Base-by-base conservation (phyloP, 1,140 invertebrate genomes). In the Pogonomyrmex barbatus region DNA sequence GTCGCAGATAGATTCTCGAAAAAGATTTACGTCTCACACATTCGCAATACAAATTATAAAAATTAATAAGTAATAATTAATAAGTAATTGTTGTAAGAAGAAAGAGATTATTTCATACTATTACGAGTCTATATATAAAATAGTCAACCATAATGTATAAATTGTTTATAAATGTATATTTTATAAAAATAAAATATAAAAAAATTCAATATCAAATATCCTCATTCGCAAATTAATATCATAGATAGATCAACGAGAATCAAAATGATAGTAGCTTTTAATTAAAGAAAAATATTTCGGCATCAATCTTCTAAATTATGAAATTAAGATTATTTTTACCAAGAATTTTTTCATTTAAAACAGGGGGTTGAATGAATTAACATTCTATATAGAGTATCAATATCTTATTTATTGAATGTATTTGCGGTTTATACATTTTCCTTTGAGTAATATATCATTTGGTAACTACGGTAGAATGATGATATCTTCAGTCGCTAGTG, bases 351-450 rank as follows among this genome's bases (percentile, higher is more conserved):
- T 24, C 47, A 63, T 17, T 42, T 24, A 52, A 63, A 8, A 8
- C 17, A 63, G n/a, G n/a, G 39, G 17, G 17, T 14, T 2, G 45
- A 67, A 0, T 14, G 33, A 17, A 47, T 33, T 12, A 17, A 60
- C 17, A 5, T 24, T 0, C 6, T 52, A 67, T 76, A 24, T 90
- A 91, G 92, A 93, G 91, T 93, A 93, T 93, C 92, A 93, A 93
- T 93, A 90, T 90, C 92, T 92, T 91, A 91, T 93, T 93, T 93
- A 93, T 93, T 93, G 90, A 90, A 92, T 91, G 89, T 92, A 93
- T 93, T 91, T 92, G 90, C 91, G 91, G 91, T 93, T 92, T 93
- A 93, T 94, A 94, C 93, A 94, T 93, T 93, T 54, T 73, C 85
- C 50, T 91, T 93, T 89, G 91, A 90, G 90, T 92, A 93, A 91